Base-by-base conservation (phyloP, 23 tunicate species). In the Oikopleura dioica region DNA sequence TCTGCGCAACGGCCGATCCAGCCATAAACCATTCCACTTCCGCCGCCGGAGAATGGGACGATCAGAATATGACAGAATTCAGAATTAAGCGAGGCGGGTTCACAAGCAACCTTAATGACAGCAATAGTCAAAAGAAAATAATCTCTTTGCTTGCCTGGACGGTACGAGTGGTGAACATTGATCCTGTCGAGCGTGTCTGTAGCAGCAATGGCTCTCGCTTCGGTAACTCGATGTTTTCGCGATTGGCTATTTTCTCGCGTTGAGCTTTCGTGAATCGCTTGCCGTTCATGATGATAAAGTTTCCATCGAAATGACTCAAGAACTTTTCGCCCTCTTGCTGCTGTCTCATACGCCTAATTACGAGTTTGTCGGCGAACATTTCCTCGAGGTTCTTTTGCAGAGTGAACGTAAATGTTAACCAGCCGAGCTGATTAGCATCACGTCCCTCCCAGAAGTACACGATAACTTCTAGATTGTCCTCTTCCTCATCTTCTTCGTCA, bases 361-460 rank as follows among this genome's bases (percentile, higher is more conserved):
- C 88, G 29, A 92, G 59, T 35, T 92, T 92, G 26, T 92, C 94
- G 0, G 85, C 87, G 51, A 92, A 85, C 26, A 86, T 38, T 23
- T 84, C 69, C 69, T 92, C 94, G 51, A 92, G 83, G 55, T 86
- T 85, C 79, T 82, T 82, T 36, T 85, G 94, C 78, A 92, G 69
- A 5, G 87, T 80, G 80, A 85, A 86, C 30, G 94, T 92, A 75
- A 92, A 92, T 31, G 87, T 86, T 24, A 92, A 59, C 98, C 98
- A 92, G 2, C 98, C 98, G 95, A 92, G 87, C 51, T 86, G 87
- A 0, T 84, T 83, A 0, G 98, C 98, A 1, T 92, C 81, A 37
- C 85, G 63, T 0, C 98, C 95, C 83, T 94, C 88, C 99, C 99
- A 94, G 77, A 94, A 94, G 76, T 94, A 94, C 31, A 94, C 88